Conservation (phyloP, 2,113 vertebrate species). For the Butorides virescens region DNA sequence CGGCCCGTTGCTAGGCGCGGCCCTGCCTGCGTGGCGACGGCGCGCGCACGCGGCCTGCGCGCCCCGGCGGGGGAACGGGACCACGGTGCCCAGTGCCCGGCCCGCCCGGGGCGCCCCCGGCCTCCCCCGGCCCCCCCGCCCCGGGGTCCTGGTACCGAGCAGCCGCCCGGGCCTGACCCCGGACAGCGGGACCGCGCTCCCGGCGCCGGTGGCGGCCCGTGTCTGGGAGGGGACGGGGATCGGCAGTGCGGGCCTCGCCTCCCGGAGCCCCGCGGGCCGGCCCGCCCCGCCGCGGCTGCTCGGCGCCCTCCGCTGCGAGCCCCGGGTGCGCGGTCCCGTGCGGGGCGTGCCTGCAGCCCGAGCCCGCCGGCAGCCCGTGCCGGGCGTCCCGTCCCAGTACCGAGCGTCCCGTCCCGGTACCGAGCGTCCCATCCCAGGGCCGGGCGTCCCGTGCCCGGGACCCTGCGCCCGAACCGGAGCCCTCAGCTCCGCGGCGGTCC, state of each 20-base stretch:
- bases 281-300: not conserved
- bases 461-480: no score
- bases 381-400: not conserved
- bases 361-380: not conserved
- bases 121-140: not conserved
- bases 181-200: not conserved
- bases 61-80: no score
- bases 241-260: not conserved
- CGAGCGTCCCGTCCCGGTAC: no score
- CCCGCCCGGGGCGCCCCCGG: no score
- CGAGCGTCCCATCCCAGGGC: no score
- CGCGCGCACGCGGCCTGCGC: no score
- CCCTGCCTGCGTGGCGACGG: not conserved
- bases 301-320: no score
- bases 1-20: not conserved
- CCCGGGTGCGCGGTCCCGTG: no score
- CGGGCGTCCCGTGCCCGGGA: not conserved
- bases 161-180: not conserved
- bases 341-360: not conserved
- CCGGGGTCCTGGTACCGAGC: not conserved
- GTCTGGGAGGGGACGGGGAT: no score
- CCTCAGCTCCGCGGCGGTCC: no score
- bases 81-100: no score
- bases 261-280: not conserved
- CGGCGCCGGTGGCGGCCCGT: not conserved